Conservation (phyloP, 2,888 invertebrate species). For the Nymphalis polychloros region DNA sequence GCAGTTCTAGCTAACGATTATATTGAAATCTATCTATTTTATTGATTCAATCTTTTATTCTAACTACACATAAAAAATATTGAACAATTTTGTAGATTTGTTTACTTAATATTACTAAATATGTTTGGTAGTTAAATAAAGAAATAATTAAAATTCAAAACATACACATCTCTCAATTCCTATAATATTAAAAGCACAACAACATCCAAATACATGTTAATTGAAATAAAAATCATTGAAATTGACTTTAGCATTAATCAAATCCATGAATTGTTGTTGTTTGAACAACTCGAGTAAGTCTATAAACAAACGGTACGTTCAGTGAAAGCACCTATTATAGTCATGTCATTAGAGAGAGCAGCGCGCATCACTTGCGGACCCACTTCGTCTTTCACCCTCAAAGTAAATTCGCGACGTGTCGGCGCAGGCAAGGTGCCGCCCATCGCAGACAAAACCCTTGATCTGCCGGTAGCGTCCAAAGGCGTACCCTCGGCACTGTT, state of each 20-base stretch:
- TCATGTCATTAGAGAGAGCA: constrained; percentile 67
- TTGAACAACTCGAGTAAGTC: constrained; percentile 35
- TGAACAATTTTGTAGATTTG: neutral
- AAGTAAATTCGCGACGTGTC: constrained; percentile 66
- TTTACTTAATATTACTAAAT: neutral
- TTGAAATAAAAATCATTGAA: constrained; percentile 2
- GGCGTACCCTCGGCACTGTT: constrained; percentile 57
- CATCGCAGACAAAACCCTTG: constrained; percentile 56
- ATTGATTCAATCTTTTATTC: constrained; percentile 5
- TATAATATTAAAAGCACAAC: neutral
- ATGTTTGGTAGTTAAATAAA: neutral
- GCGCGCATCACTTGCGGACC: constrained; percentile 72
- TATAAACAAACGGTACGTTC: constrained; percentile 74
- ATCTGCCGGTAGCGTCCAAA: constrained; percentile 62
- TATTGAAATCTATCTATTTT: constrained; percentile 25
- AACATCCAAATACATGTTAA: neutral
- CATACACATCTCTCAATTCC: constrained; percentile 5
- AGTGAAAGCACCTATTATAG: constrained; percentile 70
- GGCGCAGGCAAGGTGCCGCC: constrained; percentile 64
- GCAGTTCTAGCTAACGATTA: constrained; percentile 30
- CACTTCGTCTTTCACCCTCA: constrained; percentile 64
- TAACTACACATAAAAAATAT: constrained; percentile 6
- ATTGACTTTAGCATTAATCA: constrained; percentile 11
- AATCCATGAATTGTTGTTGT: constrained; percentile 2
- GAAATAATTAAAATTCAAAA: neutral